Conservation (phyloP, 2,113 vertebrate genomes). For the Saimiri boliviensis region DNA sequence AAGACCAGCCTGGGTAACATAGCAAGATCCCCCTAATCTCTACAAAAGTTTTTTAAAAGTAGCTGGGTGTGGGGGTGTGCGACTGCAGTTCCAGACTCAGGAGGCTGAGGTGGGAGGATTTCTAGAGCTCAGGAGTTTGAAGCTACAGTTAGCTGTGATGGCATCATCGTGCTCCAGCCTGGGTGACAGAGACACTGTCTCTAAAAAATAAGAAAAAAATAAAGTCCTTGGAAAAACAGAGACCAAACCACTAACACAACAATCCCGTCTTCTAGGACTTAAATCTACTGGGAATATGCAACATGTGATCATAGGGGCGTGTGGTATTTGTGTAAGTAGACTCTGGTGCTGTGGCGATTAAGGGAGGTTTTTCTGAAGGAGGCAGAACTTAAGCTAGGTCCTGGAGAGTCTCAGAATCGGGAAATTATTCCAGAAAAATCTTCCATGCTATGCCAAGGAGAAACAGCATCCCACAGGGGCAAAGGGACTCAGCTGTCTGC, state of each 20-base stretch:
- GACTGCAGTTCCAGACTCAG: no score
- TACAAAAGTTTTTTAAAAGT: no score
- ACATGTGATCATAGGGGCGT: neutral
- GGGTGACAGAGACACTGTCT: no score
- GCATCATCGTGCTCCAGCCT: no score
- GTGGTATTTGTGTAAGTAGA: neutral
- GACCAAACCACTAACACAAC: neutral
- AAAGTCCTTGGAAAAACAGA: neutral
- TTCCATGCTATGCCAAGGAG: neutral
- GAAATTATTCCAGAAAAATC: neutral
- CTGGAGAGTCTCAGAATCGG: neutral
- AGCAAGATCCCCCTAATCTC: no score
- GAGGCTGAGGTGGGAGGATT: no score
- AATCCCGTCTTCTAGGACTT: neutral
- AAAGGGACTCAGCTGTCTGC: neutral
- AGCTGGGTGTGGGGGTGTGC: no score
- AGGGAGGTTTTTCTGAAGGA: neutral
- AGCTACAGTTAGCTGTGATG: no score
- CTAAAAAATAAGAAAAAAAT: neutral
- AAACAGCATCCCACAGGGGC: neutral
- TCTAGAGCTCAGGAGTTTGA: no score
- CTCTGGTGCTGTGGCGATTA: neutral
- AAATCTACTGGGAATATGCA: neutral
- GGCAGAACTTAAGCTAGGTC: neutral
- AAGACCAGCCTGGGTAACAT: no score